Conservation (phyloP, 2,113 vertebrate species). For the Lycocorax pyrrhopterus region DNA sequence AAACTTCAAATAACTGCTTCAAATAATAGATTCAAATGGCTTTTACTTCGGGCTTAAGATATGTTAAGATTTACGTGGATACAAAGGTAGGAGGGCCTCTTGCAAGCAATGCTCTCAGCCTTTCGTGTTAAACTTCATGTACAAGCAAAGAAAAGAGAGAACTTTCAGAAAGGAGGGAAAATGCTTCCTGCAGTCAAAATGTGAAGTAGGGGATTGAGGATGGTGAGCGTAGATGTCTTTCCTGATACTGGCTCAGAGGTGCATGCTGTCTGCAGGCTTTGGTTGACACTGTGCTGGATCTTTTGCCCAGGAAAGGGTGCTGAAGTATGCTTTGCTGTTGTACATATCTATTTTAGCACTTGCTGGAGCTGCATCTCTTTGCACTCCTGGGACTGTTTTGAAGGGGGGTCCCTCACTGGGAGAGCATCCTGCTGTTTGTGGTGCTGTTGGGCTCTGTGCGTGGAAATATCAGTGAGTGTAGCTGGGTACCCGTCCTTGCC, state of each 20-base stretch:
- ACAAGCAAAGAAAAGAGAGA: neutral
- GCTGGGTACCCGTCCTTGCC: neutral
- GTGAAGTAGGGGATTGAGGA: neutral
- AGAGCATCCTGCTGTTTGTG: neutral
- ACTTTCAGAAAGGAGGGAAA: neutral
- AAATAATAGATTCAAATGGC: neutral
- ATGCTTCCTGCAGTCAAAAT: neutral
- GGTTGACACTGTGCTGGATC: neutral
- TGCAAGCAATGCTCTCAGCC: neutral
- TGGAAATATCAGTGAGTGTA: neutral
- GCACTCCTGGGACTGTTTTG: neutral
- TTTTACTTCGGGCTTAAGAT: neutral
- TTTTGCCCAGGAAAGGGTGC: fast-evolving
- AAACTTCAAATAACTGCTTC: neutral
- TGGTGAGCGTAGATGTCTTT: neutral
- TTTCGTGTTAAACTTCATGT: neutral
- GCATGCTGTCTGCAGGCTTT: neutral
- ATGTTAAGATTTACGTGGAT: neutral
- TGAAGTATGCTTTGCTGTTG: neutral
- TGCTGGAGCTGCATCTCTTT: neutral
- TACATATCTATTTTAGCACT: neutral
- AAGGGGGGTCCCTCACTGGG: neutral
- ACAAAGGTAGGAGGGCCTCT: neutral
- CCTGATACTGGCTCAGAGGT: neutral
- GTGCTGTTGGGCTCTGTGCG: neutral